Evolutionary conservation across 2,888 invertebrate genomes (phyloP).

Genomic region (Phyllotreta cruciferae): DNA sequence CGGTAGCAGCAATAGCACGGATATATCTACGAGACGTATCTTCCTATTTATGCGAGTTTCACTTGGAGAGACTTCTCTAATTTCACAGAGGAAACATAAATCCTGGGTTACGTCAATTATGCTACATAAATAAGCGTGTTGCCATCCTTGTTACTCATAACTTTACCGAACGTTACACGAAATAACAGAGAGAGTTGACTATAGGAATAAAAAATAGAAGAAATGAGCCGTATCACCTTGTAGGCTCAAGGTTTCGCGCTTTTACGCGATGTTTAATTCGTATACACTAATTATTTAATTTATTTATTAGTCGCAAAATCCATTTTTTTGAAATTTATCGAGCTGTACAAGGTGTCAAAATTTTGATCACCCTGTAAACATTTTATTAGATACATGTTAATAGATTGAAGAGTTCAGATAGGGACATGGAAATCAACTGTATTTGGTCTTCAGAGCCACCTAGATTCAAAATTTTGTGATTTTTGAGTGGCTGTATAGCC

Average conservation of each 20-base stretch:
- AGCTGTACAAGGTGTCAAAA: too few relatives aligned
- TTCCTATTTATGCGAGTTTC: slow-evolving; percentile 32
- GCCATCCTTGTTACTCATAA: slow-evolving; percentile 34
- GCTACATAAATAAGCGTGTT: slow-evolving; percentile 36
- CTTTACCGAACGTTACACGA: neutral
- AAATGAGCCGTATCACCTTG: neutral
- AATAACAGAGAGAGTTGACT: neutral
- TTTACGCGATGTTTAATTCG: too few relatives aligned
- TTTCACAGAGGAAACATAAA: slow-evolving; percentile 47
- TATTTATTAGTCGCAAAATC: too few relatives aligned
- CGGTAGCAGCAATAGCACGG: slow-evolving; percentile 24
- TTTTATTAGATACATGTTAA: too few relatives aligned
- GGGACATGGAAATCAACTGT: too few relatives aligned
- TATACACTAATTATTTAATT: too few relatives aligned
- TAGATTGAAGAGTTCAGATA: too few relatives aligned
- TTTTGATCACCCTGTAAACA: too few relatives aligned
- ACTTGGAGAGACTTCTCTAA: slow-evolving; percentile 37
- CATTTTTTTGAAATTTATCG: too few relatives aligned
- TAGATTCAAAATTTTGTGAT: too few relatives aligned
- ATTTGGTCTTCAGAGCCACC: too few relatives aligned
- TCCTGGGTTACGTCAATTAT: slow-evolving; percentile 43
- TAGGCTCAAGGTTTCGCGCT: slow-evolving; percentile 1
- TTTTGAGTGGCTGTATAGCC: too few relatives aligned
- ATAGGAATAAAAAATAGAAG: slow-evolving; percentile 2
- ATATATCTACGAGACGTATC: slow-evolving; percentile 26